Evolutionary conservation across 1,140 invertebrate genomes (phyloP), one percentile per base, ranked within the genome.

Genomic region (Caerostris extrusa): DNA sequence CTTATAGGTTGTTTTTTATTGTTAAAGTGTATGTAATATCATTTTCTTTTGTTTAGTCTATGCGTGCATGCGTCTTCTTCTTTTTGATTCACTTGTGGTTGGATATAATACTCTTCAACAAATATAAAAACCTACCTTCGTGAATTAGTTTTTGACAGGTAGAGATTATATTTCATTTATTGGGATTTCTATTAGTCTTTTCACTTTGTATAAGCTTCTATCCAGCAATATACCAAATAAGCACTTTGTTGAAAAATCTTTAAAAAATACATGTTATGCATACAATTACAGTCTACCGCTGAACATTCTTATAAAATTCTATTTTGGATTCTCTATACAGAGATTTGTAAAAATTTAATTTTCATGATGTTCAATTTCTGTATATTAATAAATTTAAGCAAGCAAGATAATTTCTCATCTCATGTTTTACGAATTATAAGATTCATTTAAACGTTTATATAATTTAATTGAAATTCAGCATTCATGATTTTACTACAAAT

Each of bases 51-150:
- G 55, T 94, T 91, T n/a, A 96, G 95, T 93, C 94, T 12, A 92
- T 95, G 17, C 95, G 95, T 93, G 95, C 94, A 34, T n/a, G n/a
- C n/a, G 95, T 95, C 34, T 95, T 96, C 10, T 92, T 96, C 95
- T 92, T 95, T 96, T 94, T 94, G 98, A 97, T 88, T 97, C 98
- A n/a, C 96, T 98, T 5, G 55, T 98, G 98, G 98, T 97, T 97
- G 95, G 98, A 99, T 95, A 90, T 67, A 53, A 56, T n/a, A n/a
- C n/a, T n/a, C n/a, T n/a, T n/a, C 56, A 10, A 10, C 88, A 77
- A 90, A 90, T 57, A 57, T 77, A 57, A 90, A 90, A 77, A 50
- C 88, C 53, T 57, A 6, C n/a, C 8, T 77, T 2, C 6, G 88
- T 77, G 88, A 58, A 58, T 57, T 90, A 56, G 10, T 90, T 56